A percentile compares a stretch with the other conserved stretches of the same genome.
phyloP scores from a whole-genome alignment of 2,888 invertebrate species.

The Drosophila sordidula region DNA sequence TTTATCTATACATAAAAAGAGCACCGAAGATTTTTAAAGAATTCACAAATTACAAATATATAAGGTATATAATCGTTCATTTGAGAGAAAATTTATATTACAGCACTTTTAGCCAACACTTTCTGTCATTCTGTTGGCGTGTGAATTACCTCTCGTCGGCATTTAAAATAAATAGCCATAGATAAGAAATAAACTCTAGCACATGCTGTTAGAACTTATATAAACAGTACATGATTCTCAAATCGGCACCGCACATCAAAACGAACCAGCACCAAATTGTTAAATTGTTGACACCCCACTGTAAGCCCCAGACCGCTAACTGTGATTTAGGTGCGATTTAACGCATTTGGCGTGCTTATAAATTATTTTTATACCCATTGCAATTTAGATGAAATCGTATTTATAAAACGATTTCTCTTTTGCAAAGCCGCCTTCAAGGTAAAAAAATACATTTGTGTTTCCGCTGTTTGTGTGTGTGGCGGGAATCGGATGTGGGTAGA shows the following conservation, averaged over 20 bases:
- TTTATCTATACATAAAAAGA: background rate
- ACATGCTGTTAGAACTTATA: conserved; percentile 9
- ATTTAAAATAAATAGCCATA: conserved; percentile 14
- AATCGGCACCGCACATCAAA: background rate
- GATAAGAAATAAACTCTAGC: conserved; percentile 10
- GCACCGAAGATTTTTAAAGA: no score
- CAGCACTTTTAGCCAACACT: no score
- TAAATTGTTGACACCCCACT: conserved; percentile 24
- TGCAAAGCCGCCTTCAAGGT: conserved; percentile 30
- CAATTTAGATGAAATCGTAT: conserved; percentile 65
- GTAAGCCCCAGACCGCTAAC: conserved; percentile 19
- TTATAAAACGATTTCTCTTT: conserved; percentile 36
- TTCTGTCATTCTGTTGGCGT: background rate
- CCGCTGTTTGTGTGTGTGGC: conserved; percentile 2
- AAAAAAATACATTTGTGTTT: conserved; percentile 19
- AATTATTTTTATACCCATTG: conserved; percentile 61
- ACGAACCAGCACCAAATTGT: conserved; percentile 18
- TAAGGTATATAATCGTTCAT: no score
- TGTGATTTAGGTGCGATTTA: conserved; percentile 56
- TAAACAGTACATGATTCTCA: conserved; percentile 26
- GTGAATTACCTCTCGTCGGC: background rate
- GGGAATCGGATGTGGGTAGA: background rate
- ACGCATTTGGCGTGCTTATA: conserved; percentile 45
- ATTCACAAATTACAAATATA: no score
- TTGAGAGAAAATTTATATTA: no score